phyloP scores from a whole-genome alignment of 2,888 invertebrate species.

The Mythimna lalbum region DNA sequence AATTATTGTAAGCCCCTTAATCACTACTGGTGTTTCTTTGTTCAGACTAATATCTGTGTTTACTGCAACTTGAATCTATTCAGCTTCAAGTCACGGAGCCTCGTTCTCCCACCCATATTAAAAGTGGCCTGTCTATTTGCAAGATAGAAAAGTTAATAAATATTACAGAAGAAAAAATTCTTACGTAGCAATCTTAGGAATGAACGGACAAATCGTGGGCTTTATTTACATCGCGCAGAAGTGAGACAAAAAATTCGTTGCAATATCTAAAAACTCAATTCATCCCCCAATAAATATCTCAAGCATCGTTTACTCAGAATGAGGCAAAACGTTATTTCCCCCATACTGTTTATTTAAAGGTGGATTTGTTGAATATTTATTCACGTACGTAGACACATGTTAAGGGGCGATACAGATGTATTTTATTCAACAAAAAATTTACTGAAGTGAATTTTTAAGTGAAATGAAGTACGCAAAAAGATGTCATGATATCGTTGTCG shows the following conservation, averaged over 20 bases:
- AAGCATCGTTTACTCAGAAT: constrained; percentile 89
- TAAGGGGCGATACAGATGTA: constrained; percentile 67
- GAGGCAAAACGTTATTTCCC: constrained; percentile 87
- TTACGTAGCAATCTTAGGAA: constrained; percentile 36
- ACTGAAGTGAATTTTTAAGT: constrained; percentile 55
- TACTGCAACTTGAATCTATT: constrained; percentile 32
- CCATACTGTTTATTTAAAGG: constrained; percentile 89
- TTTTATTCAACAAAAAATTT: constrained; percentile 59
- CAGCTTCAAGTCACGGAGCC: constrained; percentile 27
- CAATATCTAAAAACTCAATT: constrained; percentile 86
- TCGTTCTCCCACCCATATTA: constrained; percentile 18
- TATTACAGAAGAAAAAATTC: constrained; percentile 26
- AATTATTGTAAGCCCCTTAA: constrained; percentile 34
- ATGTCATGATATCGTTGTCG: constrained; percentile 26
- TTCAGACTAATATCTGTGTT: constrained; percentile 28
- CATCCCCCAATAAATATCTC: constrained; percentile 89
- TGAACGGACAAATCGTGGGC: constrained; percentile 43
- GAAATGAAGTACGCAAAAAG: constrained; percentile 38
- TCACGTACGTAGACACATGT: constrained; percentile 79
- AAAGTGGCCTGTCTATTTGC: constrained; percentile 28
- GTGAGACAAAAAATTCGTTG: constrained; percentile 77
- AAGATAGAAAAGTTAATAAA: constrained; percentile 44
- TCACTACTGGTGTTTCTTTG: constrained; percentile 27
- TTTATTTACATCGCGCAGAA: constrained; percentile 66
- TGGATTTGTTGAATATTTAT: constrained; percentile 89